Conservation (phyloP, 1,140 invertebrate species). For the Papilio xuthus region DNA sequence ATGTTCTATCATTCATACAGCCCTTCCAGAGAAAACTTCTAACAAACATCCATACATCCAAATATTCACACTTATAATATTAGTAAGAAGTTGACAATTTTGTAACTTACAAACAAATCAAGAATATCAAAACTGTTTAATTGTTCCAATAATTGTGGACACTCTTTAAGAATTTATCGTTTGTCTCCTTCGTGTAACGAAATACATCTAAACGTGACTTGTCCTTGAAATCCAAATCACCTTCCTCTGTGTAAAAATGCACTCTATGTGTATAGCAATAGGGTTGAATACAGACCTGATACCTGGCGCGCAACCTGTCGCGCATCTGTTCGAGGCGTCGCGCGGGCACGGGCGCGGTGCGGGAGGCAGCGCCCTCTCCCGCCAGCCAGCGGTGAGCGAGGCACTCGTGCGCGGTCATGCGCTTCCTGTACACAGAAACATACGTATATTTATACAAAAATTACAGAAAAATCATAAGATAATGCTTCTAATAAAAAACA, state of each 20-base stretch:
- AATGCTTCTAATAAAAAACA: too few species aligned
- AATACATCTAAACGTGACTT: neutral
- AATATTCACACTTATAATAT: too few species aligned
- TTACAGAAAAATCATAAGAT: too few species aligned
- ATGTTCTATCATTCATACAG: too few species aligned
- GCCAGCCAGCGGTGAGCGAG: slow-evolving; percentile 97
- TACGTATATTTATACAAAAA: slow-evolving; percentile 3
- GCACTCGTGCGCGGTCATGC: slow-evolving; percentile 99
- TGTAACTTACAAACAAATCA: too few species aligned
- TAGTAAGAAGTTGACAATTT: too few species aligned
- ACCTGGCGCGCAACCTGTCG: slow-evolving; percentile 92
- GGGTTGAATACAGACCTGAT: slow-evolving; percentile 78
- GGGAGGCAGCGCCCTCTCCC: slow-evolving; percentile 89
- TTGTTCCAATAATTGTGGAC: too few species aligned
- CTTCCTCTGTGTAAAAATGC: too few species aligned
- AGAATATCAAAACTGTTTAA: too few species aligned
- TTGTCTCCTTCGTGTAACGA: neutral
- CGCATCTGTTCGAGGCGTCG: slow-evolving; percentile 93
- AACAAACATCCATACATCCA: too few species aligned
- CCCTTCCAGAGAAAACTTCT: too few species aligned
- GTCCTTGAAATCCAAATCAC: neutral
- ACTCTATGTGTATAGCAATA: neutral
- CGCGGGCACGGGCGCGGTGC: slow-evolving; percentile 89
- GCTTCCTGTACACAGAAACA: slow-evolving; percentile 85
- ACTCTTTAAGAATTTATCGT: too few species aligned